Percentiles rank a stretch among this genome's conserved stretches.
These are phyloP conservation scores for Limosa lapponica DNA, from an alignment of 2,797 vertebrate genomes.

Conservation along the genomic window DNA sequence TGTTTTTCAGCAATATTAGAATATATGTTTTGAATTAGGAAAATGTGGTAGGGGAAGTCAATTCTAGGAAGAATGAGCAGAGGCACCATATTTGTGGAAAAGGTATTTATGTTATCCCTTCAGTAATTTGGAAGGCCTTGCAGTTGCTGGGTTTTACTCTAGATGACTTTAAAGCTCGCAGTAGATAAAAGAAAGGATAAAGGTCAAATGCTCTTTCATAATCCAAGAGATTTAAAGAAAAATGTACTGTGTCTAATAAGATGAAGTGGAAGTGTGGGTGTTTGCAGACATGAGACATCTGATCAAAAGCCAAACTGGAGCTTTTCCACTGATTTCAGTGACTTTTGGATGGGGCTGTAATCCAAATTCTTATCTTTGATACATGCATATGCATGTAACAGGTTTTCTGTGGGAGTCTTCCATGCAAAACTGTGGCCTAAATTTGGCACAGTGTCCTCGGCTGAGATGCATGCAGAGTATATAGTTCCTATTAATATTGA, in stretches of 20 bases:
- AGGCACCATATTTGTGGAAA: not conserved
- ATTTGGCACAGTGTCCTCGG: not conserved
- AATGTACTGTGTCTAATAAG: not conserved
- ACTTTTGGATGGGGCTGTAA: not conserved
- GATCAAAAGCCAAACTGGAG: constrained; percentile 9
- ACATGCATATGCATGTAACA: not conserved
- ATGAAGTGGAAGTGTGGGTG: not conserved
- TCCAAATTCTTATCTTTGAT: not conserved
- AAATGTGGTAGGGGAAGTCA: not conserved
- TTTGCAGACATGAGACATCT: constrained; percentile 1
- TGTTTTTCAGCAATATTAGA: not conserved
- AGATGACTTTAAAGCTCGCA: not conserved
- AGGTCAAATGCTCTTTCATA: not conserved
- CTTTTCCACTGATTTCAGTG: constrained; percentile 12
- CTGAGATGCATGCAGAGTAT: not conserved
- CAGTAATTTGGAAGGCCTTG: not conserved
- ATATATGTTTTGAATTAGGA: not conserved
- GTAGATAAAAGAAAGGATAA: not conserved
- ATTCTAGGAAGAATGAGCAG: not conserved
- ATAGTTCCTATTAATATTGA: not conserved
- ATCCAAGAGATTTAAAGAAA: not conserved
- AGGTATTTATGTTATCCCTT: not conserved
- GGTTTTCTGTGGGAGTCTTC: not conserved
- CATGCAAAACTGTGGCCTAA: not conserved
- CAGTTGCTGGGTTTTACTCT: not conserved